Conservation (phyloP, 2,113 vertebrate genomes). For the human region DNA sequence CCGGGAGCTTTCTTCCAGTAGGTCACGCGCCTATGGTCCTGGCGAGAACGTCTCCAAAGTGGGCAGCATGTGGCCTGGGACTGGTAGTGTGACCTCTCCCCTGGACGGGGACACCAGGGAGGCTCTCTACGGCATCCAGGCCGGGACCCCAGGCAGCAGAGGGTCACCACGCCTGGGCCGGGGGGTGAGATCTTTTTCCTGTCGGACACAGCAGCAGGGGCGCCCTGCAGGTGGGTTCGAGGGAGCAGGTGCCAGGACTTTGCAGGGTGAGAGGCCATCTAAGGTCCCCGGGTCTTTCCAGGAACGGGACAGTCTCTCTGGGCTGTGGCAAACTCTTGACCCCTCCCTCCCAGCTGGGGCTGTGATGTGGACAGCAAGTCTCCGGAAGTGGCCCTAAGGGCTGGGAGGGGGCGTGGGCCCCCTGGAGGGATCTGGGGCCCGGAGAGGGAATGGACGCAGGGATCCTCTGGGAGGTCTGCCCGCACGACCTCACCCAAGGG, state of each 20-base stretch:
- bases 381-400: neutral
- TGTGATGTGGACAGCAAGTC: neutral
- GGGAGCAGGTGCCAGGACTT: constrained; percentile 1
- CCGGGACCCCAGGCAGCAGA: neutral
- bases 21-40: accelerated
- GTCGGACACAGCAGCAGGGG: neutral
- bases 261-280: accelerated
- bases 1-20: neutral
- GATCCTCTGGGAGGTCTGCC: accelerated
- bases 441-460: neutral
- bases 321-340: neutral
- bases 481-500: neutral
- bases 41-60: neutral
- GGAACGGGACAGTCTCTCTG: neutral
- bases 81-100: neutral
- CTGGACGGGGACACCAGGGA: neutral
- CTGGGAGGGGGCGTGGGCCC: too few species aligned
- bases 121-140: neutral
- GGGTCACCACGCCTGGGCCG: accelerated
- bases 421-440: neutral
- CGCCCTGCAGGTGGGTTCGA: neutral
- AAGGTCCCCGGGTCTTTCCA: neutral
- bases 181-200: accelerated
- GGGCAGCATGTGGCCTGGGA: neutral
- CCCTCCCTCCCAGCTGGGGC: neutral